phyloP scores from a whole-genome alignment of 2,113 vertebrate species.

The Saimiri boliviensis region DNA sequence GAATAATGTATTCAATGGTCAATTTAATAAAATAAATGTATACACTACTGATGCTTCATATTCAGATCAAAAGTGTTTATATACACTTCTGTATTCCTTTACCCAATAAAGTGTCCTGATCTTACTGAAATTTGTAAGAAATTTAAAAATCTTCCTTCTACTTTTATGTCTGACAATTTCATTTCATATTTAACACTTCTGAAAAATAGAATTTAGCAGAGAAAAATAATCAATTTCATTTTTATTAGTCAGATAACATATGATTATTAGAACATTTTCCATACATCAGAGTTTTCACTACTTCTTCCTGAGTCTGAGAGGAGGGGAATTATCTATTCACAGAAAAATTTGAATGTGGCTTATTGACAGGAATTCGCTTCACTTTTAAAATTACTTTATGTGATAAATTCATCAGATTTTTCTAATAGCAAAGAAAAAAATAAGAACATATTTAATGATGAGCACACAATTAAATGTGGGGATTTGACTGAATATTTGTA shows the following conservation, averaged over 20 bases:
- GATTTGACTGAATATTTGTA: background rate
- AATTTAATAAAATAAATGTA: background rate
- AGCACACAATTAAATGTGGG: background rate
- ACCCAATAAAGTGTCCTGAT: background rate
- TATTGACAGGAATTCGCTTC: background rate
- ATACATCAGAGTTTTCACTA: background rate
- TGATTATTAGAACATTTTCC: background rate
- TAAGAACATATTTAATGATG: background rate
- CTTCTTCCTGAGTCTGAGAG: background rate
- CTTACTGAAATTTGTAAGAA: background rate
- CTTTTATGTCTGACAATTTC: background rate
- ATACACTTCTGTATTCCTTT: background rate
- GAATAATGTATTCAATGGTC: background rate
- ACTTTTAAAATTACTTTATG: background rate
- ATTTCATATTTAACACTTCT: background rate
- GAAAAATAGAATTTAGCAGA: background rate
- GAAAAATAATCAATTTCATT: background rate
- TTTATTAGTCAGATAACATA: background rate
- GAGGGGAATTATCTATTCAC: background rate
- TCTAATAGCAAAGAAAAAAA: background rate
- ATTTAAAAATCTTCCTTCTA: background rate
- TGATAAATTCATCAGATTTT: background rate
- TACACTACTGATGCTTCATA: background rate
- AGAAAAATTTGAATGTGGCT: background rate
- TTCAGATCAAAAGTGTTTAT: background rate